Evolutionary conservation across 2,113 vertebrate genomes (phyloP).

Genomic region (Actenoides hombroni): DNA sequence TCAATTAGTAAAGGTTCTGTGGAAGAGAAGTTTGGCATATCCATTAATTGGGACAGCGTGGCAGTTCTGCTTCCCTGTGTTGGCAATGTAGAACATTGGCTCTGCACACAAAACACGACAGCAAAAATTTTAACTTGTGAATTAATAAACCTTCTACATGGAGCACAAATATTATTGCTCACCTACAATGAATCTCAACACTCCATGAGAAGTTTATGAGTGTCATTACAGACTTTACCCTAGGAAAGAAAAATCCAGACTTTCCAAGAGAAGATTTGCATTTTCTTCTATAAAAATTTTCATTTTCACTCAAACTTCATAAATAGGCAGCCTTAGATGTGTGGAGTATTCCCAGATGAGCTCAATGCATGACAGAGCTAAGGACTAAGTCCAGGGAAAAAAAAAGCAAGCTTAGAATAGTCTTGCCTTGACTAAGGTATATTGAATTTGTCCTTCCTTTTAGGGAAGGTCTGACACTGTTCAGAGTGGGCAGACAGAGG

Average conservation of each 20-base stretch:
- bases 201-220: background rate
- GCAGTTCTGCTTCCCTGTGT: background rate
- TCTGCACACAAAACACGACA: background rate
- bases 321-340: background rate
- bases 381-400: background rate
- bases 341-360: background rate
- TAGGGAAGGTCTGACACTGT: background rate
- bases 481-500: background rate
- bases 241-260: background rate
- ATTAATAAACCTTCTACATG: background rate
- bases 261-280: background rate
- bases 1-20: background rate
- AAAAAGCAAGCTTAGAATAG: background rate
- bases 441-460: background rate
- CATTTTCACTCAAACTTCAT: background rate
- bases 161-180: background rate
- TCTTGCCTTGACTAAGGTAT: background rate
- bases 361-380: background rate
- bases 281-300: background rate
- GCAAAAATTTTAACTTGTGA: background rate
- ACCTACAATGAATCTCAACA: background rate
- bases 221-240: background rate
- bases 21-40: background rate
- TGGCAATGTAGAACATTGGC: background rate
- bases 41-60: background rate